Evolutionary conservation across 2,888 invertebrate genomes (phyloP).

Genomic region (Lymantria dispar): DNA sequence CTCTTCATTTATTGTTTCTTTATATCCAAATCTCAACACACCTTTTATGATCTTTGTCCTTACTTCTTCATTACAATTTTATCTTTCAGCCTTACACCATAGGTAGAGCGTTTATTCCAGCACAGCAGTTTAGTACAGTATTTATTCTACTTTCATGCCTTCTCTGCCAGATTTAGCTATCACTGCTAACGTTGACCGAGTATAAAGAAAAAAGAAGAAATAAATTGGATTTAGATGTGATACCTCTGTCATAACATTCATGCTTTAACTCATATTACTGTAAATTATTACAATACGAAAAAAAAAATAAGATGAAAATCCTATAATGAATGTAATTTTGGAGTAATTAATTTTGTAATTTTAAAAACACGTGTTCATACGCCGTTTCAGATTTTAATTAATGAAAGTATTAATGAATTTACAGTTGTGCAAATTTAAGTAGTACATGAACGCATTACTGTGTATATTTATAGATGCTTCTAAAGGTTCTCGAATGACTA

Average conservation of each 20-base stretch:
- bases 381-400: not conserved
- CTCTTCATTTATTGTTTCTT: too few species aligned
- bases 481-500: too few species aligned
- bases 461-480: not conserved
- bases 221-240: not conserved
- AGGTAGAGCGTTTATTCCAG: too few species aligned
- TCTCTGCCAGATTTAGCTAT: too few species aligned
- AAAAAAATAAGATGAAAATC: not conserved
- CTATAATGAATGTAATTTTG: not conserved
- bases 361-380: not conserved
- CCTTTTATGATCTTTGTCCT: too few species aligned
- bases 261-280: not conserved
- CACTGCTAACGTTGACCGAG: too few species aligned
- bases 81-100: too few species aligned
- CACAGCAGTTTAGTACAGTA: too few species aligned
- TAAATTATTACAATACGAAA: not conserved
- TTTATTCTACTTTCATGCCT: too few species aligned
- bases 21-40: too few species aligned
- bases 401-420: not conserved
- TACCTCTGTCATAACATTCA: not conserved
- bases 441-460: not conserved
- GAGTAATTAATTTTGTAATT: not conserved
- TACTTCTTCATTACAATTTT: too few species aligned
- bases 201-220: too few species aligned
- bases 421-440: not conserved